phyloP scores from a whole-genome alignment of 1,140 invertebrate genomes.

The Zaprionus nigranus region DNA sequence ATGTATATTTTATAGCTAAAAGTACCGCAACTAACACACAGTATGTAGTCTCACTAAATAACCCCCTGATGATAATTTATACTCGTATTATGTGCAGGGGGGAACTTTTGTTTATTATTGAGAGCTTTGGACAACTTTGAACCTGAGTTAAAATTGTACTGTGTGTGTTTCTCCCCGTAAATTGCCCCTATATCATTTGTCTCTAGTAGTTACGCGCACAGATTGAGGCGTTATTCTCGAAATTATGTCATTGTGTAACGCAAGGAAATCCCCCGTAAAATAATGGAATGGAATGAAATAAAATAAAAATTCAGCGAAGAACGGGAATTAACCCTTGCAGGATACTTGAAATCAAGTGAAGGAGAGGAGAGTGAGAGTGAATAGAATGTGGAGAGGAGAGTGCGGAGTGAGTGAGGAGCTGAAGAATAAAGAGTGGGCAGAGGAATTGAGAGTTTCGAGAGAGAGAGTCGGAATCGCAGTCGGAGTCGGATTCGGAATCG shows the following conservation, averaged over 20 bases:
- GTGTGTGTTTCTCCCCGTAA: not conserved
- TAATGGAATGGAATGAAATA: not conserved
- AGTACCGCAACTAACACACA: too few species aligned
- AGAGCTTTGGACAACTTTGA: slow-evolving; percentile 4
- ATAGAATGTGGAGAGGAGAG: not conserved
- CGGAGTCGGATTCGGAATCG: slow-evolving; percentile 25
- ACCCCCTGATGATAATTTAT: not conserved
- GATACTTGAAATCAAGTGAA: slow-evolving; percentile 8
- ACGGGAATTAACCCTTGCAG: slow-evolving; percentile 6
- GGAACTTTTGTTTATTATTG: slow-evolving; percentile 1
- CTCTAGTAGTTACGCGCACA: not conserved
- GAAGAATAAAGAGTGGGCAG: not conserved
- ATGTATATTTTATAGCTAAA: too few species aligned
- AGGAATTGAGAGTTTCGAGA: not conserved
- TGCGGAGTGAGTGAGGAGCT: not conserved
- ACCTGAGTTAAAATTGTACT: not conserved
- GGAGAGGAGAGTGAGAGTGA: not conserved
- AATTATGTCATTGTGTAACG: not conserved
- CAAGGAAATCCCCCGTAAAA: not conserved
- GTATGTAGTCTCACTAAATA: not conserved
- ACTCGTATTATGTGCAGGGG: not conserved
- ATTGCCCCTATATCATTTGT: not conserved
- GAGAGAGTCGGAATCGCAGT: slow-evolving; percentile 1
- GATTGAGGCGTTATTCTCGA: slow-evolving; percentile 1
- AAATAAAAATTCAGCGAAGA: not conserved